These are phyloP conservation scores for Platerodrilus igneus DNA, from an alignment of 2,888 invertebrate genomes.

Conservation along the genomic window DNA sequence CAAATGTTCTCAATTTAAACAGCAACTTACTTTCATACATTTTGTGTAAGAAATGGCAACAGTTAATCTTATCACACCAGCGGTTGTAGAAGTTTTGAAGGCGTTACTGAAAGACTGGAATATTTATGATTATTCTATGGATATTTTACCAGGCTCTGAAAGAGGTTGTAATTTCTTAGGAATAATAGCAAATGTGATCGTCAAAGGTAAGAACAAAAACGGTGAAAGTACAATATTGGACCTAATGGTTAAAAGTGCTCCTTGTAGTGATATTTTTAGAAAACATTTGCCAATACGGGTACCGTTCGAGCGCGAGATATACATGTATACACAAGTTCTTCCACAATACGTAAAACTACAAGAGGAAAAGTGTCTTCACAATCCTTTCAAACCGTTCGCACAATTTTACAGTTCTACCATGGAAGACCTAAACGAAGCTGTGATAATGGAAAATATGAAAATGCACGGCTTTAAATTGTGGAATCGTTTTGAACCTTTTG, in stretches of 20 bases:
- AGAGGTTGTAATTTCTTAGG: constrained; percentile 34
- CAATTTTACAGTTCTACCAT: constrained; percentile 14
- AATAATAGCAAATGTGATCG: constrained; percentile 24
- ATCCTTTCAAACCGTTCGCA: constrained; percentile 20
- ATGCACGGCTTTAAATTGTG: constrained; percentile 16
- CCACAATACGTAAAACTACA: constrained; percentile 27
- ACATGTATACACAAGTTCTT: constrained; percentile 32
- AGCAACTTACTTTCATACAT: too few species aligned
- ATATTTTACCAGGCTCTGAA: neutral
- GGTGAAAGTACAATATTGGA: constrained; percentile 19
- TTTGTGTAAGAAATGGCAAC: too few species aligned
- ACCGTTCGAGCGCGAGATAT: constrained; percentile 31
- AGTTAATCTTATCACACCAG: too few species aligned
- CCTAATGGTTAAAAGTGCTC: constrained; percentile 34
- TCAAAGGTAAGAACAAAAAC: constrained; percentile 14
- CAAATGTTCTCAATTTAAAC: too few species aligned
- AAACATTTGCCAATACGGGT: constrained; percentile 24
- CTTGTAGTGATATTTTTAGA: constrained; percentile 24
- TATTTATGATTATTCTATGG: neutral
- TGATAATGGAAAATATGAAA: constrained; percentile 31
- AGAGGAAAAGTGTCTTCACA: constrained; percentile 19
- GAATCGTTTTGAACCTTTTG: too few species aligned
- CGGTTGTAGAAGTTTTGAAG: too few species aligned
- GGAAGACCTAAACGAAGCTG: constrained; percentile 24
- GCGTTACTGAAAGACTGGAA: too few species aligned